Conservation (phyloP, 2,797 vertebrate genomes). For the Lophotriccus pileatus region DNA sequence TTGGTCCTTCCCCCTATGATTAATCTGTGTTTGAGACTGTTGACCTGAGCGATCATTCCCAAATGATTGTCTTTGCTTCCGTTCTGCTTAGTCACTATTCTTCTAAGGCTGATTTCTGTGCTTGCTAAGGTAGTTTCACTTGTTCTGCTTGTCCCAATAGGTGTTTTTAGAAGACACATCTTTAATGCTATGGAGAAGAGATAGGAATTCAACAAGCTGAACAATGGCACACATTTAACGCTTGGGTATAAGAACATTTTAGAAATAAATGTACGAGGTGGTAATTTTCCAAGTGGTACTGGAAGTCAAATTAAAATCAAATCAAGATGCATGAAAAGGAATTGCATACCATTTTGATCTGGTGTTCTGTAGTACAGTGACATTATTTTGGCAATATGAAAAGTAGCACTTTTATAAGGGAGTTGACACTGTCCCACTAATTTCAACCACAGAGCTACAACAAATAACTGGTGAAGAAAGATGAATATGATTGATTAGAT, state of each 20-base stretch:
- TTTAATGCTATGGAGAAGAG: slow-evolving; percentile 28
- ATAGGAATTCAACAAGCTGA: not conserved
- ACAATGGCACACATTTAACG: slow-evolving; percentile 23
- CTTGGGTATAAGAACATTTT: not conserved
- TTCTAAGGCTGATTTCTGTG: not conserved
- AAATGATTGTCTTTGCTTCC: not conserved
- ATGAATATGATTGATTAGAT: slow-evolving; percentile 34
- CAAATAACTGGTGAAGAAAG: slow-evolving; percentile 42
- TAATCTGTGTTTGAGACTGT: slow-evolving; percentile 9
- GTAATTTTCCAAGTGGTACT: slow-evolving; percentile 43
- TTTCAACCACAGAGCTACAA: not conserved
- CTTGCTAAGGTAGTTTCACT: not conserved
- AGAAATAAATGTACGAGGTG: not conserved
- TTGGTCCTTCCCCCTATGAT: fast-evolving
- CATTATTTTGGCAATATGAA: slow-evolving; percentile 50
- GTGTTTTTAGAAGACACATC: not conserved
- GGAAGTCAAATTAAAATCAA: slow-evolving; percentile 40
- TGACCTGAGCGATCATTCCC: not conserved
- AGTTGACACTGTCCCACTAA: slow-evolving; percentile 24
- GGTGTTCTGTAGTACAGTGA: slow-evolving; percentile 34
- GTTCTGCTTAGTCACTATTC: not conserved
- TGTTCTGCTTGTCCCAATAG: not conserved
- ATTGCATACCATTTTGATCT: slow-evolving; percentile 29
- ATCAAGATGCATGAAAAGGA: slow-evolving; percentile 29
- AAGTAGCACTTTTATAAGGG: slow-evolving; percentile 9